Evolutionary conservation across 2,113 vertebrate genomes (phyloP).

Genomic region (Turnix velox): DNA sequence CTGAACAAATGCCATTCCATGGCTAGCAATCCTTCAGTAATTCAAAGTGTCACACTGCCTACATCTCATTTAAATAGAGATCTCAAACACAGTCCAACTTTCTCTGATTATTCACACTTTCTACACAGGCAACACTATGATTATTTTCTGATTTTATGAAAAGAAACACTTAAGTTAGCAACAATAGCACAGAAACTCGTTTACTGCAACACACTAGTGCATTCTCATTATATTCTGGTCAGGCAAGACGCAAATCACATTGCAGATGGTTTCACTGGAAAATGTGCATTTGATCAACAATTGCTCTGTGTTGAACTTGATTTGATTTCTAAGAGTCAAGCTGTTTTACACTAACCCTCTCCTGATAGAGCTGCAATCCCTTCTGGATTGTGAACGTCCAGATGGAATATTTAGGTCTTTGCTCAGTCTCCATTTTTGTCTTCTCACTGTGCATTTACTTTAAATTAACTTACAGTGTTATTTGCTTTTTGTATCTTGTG

Average conservation of each 20-base stretch:
- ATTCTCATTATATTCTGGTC: neutral
- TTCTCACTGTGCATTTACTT: neutral
- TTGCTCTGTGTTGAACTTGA: neutral
- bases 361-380: neutral
- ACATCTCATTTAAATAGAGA: fast-evolving
- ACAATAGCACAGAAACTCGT: neutral
- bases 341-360: neutral
- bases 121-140: neutral
- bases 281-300: neutral
- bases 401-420: neutral
- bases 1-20: neutral
- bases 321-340: neutral
- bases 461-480: neutral
- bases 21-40: neutral
- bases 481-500: neutral
- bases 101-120: neutral
- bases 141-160: neutral
- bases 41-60: neutral
- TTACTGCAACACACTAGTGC: neutral
- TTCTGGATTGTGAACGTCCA: neutral
- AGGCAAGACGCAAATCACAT: neutral
- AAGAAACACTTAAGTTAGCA: neutral
- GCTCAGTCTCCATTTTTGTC: neutral
- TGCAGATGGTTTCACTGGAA: conserved; percentile 18
- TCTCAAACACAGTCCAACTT: neutral